Evolutionary conservation across 2,113 vertebrate genomes (phyloP).

Genomic region (Eonycteris spelaea): DNA sequence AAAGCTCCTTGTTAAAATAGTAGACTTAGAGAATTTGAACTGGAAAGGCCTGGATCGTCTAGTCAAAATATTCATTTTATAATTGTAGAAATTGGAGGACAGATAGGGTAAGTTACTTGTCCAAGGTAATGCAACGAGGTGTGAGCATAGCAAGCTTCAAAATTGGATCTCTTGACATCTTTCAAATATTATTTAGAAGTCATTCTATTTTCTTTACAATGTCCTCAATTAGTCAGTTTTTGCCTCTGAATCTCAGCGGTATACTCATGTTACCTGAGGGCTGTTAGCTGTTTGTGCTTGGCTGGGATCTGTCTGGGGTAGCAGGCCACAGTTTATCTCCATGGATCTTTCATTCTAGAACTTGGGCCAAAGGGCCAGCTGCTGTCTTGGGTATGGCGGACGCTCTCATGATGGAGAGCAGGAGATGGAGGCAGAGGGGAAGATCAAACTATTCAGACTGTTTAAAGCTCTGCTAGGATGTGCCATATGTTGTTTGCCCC

Average conservation of each 20-base stretch:
- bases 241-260: not conserved
- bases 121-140: not conserved
- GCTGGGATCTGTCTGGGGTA: not conserved
- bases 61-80: not conserved
- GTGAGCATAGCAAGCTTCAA: not conserved
- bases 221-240: not conserved
- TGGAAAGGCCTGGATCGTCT: not conserved
- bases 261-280: not conserved
- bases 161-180: not conserved
- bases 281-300: not conserved
- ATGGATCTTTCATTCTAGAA: not conserved
- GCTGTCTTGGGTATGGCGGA: rapidly evolving
- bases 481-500: not conserved
- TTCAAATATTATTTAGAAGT: not conserved
- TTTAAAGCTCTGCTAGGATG: not conserved
- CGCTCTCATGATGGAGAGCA: too few relatives aligned
- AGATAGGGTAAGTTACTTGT: not conserved
- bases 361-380: not conserved
- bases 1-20: not conserved
- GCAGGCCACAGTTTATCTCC: not conserved
- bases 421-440: not conserved
- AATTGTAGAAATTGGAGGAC: not conserved
- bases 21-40: not conserved
- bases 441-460: not conserved
- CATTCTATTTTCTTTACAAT: not conserved